These are phyloP conservation scores for Percopsis omiscomaycus DNA, from an alignment of 2,797 vertebrate species.

Conservation along the genomic window DNA sequence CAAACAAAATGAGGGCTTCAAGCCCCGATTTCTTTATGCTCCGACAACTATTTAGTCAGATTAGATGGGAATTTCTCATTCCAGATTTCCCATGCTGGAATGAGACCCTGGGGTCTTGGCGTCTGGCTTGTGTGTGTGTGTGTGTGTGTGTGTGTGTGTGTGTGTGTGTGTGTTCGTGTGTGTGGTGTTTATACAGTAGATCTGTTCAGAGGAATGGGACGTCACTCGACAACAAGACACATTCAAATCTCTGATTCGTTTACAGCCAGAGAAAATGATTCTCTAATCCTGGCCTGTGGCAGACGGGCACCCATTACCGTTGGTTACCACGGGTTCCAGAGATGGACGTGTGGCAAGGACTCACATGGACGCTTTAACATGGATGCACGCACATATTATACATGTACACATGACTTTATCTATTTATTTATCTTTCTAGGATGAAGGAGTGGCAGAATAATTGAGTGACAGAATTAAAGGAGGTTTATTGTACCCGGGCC, in stretches of 20 bases:
- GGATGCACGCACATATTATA: too few species aligned
- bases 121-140: neutral
- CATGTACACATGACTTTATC: neutral
- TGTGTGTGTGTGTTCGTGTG: neutral
- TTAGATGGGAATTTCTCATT: too few species aligned
- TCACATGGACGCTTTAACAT: too few species aligned
- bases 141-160: neutral
- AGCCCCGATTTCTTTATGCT: too few species aligned
- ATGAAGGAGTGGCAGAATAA: too few species aligned
- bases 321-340: too few species aligned
- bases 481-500: slow-evolving; percentile 82
- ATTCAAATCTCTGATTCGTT: slow-evolving; percentile 48
- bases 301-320: too few species aligned
- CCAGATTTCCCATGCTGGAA: too few species aligned
- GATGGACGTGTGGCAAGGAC: too few species aligned
- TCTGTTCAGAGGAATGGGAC: slow-evolving; percentile 14
- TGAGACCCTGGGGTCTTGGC: too few species aligned
- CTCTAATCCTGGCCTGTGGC: slow-evolving; percentile 20
- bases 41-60: too few species aligned
- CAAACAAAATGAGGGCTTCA: too few species aligned
- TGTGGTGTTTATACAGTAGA: slow-evolving; percentile 16
- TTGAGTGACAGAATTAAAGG: neutral
- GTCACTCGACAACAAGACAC: slow-evolving; percentile 26
- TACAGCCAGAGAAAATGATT: slow-evolving; percentile 52
- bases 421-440: slow-evolving; percentile 10